Conservation (phyloP, 2,888 invertebrate genomes). For the Synanthedon formicaeformis region DNA sequence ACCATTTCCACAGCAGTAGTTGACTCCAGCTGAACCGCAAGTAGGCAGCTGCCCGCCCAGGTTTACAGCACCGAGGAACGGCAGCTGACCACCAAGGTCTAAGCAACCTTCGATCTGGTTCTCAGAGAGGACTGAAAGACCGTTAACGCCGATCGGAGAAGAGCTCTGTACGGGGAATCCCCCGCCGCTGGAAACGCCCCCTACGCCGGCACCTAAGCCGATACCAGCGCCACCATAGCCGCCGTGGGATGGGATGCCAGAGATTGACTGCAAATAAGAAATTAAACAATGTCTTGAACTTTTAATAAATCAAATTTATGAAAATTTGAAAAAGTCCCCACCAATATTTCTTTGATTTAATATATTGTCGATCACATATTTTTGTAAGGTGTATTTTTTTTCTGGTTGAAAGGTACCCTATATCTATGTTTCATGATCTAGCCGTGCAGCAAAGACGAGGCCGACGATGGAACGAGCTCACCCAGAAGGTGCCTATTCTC, state of each 20-base stretch:
- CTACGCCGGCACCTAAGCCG: neutral
- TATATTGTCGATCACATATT: no score
- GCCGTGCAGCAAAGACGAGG: no score
- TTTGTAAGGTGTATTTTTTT: no score
- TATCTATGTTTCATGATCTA: no score
- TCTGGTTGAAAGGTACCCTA: no score
- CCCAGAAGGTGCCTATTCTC: no score
- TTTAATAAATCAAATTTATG: no score
- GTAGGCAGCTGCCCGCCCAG: conserved; percentile 22
- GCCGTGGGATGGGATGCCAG: neutral
- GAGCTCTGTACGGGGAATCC: conserved; percentile 16
- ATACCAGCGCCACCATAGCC: neutral
- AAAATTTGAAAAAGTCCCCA: no score
- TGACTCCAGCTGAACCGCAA: conserved; percentile 20
- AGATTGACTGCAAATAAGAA: neutral
- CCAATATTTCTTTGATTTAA: no score
- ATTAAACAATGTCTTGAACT: no score
- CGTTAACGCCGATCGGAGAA: conserved; percentile 25
- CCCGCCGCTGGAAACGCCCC: neutral
- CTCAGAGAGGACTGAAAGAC: conserved; percentile 25
- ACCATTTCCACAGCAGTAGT: conserved; percentile 22
- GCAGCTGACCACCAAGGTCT: conserved; percentile 25
- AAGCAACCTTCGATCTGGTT: conserved; percentile 25
- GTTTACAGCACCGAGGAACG: conserved; percentile 29
- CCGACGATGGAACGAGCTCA: no score